These are phyloP conservation scores for Proterorhinus semilunaris DNA, from an alignment of 2,113 vertebrate species.

Conservation along the genomic window DNA sequence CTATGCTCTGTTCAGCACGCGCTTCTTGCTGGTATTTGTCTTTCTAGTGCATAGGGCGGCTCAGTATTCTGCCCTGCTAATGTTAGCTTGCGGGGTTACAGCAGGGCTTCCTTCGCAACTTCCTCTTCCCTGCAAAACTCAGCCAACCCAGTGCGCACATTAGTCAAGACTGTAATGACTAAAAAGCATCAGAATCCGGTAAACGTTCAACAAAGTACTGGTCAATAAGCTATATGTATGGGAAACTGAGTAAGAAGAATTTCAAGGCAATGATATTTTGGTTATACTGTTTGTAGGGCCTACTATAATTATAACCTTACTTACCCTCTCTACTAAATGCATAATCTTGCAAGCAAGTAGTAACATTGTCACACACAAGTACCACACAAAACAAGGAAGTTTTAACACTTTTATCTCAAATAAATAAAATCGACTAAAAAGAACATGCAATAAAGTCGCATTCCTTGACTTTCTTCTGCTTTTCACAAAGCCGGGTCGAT, in stretches of 20 bases:
- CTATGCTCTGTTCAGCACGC: slow-evolving; percentile 9
- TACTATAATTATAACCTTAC: no score
- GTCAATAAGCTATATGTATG: not conserved
- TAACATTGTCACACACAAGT: no score
- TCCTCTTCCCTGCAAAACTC: slow-evolving; percentile 49
- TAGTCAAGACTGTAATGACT: slow-evolving; percentile 17
- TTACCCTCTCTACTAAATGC: no score
- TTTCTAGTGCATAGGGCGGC: slow-evolving; percentile 43
- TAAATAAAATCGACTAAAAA: no score
- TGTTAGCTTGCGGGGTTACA: slow-evolving; percentile 36
- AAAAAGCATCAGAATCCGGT: slow-evolving; percentile 23
- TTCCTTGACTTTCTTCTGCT: no score
- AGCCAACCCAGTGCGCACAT: slow-evolving; percentile 29
- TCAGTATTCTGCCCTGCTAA: slow-evolving; percentile 15
- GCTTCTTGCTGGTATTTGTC: slow-evolving; percentile 44
- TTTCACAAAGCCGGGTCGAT: no score
- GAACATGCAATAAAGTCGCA: no score
- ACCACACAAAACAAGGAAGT: no score
- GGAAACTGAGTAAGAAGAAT: not conserved
- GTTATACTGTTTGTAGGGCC: no score
- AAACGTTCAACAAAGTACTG: not conserved
- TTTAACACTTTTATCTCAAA: no score
- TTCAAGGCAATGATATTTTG: not conserved
- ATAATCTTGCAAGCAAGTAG: no score
- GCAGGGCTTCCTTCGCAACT: slow-evolving; percentile 51